Evolutionary conservation across 2,113 vertebrate species (phyloP).

Genomic region (Dipodomys ordii): DNA sequence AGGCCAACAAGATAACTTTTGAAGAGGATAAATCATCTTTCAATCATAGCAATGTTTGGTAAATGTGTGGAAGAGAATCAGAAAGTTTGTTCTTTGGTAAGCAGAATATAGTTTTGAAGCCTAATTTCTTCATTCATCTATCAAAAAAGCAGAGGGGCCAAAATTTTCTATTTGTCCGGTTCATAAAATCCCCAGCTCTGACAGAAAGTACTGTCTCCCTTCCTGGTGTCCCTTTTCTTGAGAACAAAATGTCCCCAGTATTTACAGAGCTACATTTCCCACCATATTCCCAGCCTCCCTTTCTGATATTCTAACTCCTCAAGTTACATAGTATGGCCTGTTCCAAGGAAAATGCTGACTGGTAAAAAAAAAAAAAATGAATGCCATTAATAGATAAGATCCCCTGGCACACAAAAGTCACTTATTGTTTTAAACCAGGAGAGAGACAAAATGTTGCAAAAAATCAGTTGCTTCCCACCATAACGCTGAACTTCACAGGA

Average conservation of each 20-base stretch:
- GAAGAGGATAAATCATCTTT: not conserved
- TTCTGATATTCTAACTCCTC: conserved; percentile 47
- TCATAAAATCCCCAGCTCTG: conserved; percentile 23
- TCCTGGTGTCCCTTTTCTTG: not conserved
- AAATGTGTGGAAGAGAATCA: not conserved
- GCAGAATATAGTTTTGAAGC: not conserved
- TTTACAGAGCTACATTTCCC: conserved; percentile 44
- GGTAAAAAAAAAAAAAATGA: conserved; percentile 28
- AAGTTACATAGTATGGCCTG: conserved; percentile 30
- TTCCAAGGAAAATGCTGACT: conserved; percentile 38
- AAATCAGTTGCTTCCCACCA: not conserved
- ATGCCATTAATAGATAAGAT: conserved; percentile 37
- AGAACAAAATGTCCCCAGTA: conserved; percentile 44
- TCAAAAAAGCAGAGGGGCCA: not conserved
- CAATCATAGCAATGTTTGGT: not conserved
- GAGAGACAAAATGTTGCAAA: conserved; percentile 44
- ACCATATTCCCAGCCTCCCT: conserved; percentile 18
- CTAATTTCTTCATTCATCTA: conserved; percentile 35
- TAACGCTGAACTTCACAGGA: not conserved
- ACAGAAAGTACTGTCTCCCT: not conserved
- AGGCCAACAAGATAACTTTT: not conserved
- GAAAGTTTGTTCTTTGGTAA: not conserved
- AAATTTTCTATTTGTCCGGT: conserved; percentile 32
- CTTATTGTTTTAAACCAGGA: conserved; percentile 51
- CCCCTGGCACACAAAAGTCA: not conserved